A percentile compares a stretch with the other conserved stretches of the same genome.
phyloP scores from a whole-genome alignment of 2,113 vertebrate species.

The Phoenicopterus ruber region DNA sequence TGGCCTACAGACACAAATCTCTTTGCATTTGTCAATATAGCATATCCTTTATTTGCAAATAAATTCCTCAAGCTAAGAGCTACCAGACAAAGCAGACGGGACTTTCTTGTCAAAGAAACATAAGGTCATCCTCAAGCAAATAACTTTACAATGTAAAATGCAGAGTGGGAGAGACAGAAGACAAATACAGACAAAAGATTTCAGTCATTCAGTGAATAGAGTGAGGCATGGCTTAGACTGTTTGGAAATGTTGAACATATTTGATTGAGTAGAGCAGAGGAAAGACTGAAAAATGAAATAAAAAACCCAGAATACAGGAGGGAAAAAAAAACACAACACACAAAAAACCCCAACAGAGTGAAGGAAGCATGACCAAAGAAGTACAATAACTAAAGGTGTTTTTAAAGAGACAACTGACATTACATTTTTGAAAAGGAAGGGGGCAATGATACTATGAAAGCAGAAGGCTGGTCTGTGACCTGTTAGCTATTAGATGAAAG shows the following conservation, averaged over 20 bases:
- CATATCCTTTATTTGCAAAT: neutral
- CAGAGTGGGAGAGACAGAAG: neutral
- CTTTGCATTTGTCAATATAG: neutral
- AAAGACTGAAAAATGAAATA: neutral
- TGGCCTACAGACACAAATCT: neutral
- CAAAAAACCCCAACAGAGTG: neutral
- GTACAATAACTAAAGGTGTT: neutral
- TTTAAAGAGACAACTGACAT: neutral
- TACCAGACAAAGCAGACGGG: neutral
- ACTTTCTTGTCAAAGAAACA: neutral
- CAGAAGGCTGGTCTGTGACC: neutral
- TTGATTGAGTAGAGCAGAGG: neutral
- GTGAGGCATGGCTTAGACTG: neutral
- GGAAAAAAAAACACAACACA: accelerated
- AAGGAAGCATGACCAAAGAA: neutral
- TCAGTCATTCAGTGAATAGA: neutral
- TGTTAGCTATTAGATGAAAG: neutral
- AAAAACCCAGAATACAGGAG: neutral
- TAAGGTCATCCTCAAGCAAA: neutral
- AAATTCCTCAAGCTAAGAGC: neutral
- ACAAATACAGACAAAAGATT: neutral
- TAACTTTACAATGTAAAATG: neutral
- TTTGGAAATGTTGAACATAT: neutral
- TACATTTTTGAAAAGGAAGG: neutral
- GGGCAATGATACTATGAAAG: neutral